A percentile compares a stretch with the other conserved stretches of the same genome.
Conservation (phyloP, 2,888 invertebrate genomes). For the Frankliniella intonsa region DNA sequence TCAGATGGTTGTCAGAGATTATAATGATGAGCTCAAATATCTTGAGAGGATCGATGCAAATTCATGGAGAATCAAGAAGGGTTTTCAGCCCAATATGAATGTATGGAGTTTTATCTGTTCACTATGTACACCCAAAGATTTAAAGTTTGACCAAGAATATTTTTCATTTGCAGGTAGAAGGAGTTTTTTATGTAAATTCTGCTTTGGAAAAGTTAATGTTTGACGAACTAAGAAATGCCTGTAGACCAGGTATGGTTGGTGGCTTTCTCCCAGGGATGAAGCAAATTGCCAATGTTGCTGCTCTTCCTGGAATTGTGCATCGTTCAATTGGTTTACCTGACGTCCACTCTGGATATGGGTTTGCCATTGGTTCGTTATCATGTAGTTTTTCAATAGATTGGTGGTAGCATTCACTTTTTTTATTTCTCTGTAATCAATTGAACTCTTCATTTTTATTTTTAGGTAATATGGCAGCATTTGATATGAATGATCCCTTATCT, state of each 20-base stretch:
- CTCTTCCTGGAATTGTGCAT: conserved; percentile 94
- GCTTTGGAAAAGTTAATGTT: conserved; percentile 92
- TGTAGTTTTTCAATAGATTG: not conserved
- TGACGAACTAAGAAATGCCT: conserved; percentile 88
- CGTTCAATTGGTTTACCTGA: conserved; percentile 92
- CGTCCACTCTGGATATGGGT: conserved; percentile 98
- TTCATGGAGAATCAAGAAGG: conserved; percentile 94
- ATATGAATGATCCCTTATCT: conserved; percentile 82
- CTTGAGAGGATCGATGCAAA: conserved; percentile 80
- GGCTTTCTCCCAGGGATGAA: conserved; percentile 98
- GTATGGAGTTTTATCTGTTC: conserved; percentile 46
- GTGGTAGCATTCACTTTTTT: not conserved
- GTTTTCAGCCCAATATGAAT: conserved; percentile 99
- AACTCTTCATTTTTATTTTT: conserved; percentile 33
- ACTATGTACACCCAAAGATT: not conserved
- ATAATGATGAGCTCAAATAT: conserved; percentile 89
- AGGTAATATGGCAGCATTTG: conserved; percentile 99
- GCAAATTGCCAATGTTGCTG: conserved; percentile 98
- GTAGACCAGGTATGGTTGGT: conserved; percentile 83
- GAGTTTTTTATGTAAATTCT: conserved; percentile 92
- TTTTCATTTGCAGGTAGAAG: conserved; percentile 68
- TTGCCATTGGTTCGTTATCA: conserved; percentile 77
- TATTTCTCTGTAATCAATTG: not conserved
- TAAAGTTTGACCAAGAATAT: too few relatives aligned
- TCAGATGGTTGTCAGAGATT: conserved; percentile 82